phyloP scores from a whole-genome alignment of 2,797 vertebrate species.

The Lacerta bilineata region DNA sequence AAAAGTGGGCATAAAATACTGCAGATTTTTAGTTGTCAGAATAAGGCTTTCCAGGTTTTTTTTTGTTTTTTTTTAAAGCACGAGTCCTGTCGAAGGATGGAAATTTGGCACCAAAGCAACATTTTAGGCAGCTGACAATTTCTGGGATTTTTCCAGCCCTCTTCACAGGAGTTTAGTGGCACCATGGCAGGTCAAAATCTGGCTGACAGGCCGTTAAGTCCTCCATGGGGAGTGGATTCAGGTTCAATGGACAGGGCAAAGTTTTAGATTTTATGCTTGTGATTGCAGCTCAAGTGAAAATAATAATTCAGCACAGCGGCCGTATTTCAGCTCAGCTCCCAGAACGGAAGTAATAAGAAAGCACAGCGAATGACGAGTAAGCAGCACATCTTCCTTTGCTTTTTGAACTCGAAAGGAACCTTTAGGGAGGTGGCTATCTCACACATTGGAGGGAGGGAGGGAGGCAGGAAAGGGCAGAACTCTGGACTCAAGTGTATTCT shows the following conservation, averaged over 20 bases:
- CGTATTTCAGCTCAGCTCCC: neutral
- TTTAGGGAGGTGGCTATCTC: neutral
- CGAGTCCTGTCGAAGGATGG: neutral
- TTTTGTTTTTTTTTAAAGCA: neutral
- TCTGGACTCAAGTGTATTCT: neutral
- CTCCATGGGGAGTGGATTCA: neutral
- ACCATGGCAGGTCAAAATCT: neutral
- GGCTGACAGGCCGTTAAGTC: neutral
- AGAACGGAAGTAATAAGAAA: neutral
- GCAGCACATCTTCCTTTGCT: neutral
- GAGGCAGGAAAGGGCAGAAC: neutral
- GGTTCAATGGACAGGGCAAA: constrained; percentile 1
- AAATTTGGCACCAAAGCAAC: neutral
- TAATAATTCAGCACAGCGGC: neutral
- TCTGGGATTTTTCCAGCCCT: neutral
- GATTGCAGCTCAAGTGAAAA: neutral
- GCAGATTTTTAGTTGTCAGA: neutral
- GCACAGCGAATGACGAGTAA: neutral
- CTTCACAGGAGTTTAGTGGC: neutral
- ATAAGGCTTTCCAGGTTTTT: neutral
- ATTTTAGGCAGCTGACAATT: neutral
- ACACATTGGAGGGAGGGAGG: too few relatives aligned
- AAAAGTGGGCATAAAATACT: too few relatives aligned
- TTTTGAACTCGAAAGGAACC: neutral
- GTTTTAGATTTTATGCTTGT: neutral